These are phyloP conservation scores for Sepiola atlantica DNA, from an alignment of 2,888 invertebrate species.

Conservation along the genomic window DNA sequence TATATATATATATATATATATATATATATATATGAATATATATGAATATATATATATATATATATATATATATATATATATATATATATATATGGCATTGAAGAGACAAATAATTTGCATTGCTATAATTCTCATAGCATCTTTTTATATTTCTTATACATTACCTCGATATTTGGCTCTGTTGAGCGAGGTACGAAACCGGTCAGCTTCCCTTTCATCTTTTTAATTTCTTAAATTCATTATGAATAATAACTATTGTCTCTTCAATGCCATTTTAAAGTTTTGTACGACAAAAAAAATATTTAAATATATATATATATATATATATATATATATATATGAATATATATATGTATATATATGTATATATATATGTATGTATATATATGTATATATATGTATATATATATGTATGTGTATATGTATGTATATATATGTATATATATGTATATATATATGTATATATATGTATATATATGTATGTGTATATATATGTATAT, in stretches of 20 bases:
- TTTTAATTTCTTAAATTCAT: too few species aligned
- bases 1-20: background rate
- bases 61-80: background rate
- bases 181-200: too few species aligned
- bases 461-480: too few species aligned
- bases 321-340: conserved; percentile 33
- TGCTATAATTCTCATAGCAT: too few species aligned
- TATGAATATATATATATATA: conserved; percentile 34
- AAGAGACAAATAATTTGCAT: background rate
- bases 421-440: background rate
- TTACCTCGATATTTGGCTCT: too few species aligned
- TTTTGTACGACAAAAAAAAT: too few species aligned
- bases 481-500: conserved; percentile 41
- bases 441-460: too few species aligned
- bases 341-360: background rate
- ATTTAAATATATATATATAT: too few species aligned
- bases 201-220: too few species aligned
- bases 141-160: too few species aligned
- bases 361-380: conserved; percentile 23
- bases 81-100: background rate
- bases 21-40: background rate
- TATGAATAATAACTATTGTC: too few species aligned
- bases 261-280: too few species aligned
- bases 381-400: background rate
- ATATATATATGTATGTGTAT: background rate